Conservation (phyloP, 2,888 invertebrate species). For the Caenorhabditis macrosperma region DNA sequence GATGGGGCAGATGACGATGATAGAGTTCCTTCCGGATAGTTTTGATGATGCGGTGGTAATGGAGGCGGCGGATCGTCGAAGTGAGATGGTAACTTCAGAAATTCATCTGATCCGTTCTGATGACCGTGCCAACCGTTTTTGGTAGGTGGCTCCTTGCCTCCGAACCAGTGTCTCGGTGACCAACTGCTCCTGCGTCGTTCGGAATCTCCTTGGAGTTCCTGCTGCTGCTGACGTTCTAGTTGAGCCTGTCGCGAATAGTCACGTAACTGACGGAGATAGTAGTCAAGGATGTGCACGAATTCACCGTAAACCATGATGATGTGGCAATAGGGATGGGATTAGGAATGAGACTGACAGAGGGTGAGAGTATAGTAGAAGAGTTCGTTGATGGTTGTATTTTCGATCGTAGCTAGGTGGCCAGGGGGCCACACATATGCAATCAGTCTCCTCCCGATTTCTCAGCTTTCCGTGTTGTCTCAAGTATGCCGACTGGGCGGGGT, state of each 20-base stretch:
- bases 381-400: not conserved
- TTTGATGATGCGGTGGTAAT: not conserved
- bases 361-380: not conserved
- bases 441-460: slow-evolving; percentile 3
- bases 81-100: slow-evolving; percentile 29
- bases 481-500: slow-evolving; percentile 25
- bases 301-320: slow-evolving; percentile 64
- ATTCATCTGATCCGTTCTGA: slow-evolving; percentile 30
- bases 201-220: not conserved
- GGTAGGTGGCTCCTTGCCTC: not conserved
- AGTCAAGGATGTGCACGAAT: slow-evolving; percentile 68
- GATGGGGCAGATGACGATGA: slow-evolving; percentile 36
- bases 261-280: slow-evolving; percentile 57
- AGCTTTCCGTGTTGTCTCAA: slow-evolving; percentile 14
- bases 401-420: not conserved
- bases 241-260: slow-evolving; percentile 55
- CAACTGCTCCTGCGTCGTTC: slow-evolving; percentile 39
- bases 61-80: slow-evolving; percentile 35
- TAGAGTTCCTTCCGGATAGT: slow-evolving; percentile 31
- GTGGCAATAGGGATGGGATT: slow-evolving; percentile 1
- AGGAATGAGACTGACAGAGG: no score
- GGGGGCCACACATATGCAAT: not conserved
- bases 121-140: slow-evolving; percentile 7
- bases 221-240: slow-evolving; percentile 23
- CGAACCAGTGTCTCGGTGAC: slow-evolving; percentile 50